Percentiles rank a stretch among this genome's conserved stretches.
Evolutionary conservation across 2,888 invertebrate genomes (phyloP).

Genomic region (Epinotia bilunana): DNA sequence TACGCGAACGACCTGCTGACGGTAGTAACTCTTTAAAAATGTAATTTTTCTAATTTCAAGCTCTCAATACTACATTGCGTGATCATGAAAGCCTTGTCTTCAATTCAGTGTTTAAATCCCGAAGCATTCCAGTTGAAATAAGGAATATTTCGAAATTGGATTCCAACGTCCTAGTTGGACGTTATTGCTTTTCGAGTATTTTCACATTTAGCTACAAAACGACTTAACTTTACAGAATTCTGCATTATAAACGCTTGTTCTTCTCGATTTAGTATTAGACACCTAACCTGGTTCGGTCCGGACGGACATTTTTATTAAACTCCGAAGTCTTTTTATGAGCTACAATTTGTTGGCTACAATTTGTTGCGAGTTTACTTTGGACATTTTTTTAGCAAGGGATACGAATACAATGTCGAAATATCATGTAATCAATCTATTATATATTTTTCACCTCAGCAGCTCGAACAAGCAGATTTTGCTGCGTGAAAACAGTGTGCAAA

Average conservation of each 20-base stretch:
- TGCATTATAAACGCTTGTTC: not conserved
- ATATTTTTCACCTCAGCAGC: too few relatives aligned
- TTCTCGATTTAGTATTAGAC: not conserved
- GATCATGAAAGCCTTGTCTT: not conserved
- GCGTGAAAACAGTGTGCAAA: too few relatives aligned
- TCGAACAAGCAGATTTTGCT: too few relatives aligned
- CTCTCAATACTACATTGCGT: not conserved
- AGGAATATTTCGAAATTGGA: constrained; percentile 22
- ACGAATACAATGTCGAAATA: not conserved
- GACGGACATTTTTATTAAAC: not conserved
- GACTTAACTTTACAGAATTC: not conserved
- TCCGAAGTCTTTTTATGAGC: not conserved
- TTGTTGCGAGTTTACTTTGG: not conserved
- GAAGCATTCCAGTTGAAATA: not conserved
- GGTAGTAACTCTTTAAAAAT: too few relatives aligned
- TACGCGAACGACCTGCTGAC: too few relatives aligned
- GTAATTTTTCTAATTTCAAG: too few relatives aligned
- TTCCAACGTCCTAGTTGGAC: constrained; percentile 11
- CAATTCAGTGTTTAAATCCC: not conserved
- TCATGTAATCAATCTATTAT: too few relatives aligned
- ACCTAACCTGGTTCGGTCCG: not conserved
- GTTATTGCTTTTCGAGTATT: constrained; percentile 25
- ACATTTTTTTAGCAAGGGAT: not conserved
- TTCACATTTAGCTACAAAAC: not conserved
- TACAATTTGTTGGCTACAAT: not conserved